Conservation (phyloP, 2,113 vertebrate genomes). For the Seriola rivoliana region DNA sequence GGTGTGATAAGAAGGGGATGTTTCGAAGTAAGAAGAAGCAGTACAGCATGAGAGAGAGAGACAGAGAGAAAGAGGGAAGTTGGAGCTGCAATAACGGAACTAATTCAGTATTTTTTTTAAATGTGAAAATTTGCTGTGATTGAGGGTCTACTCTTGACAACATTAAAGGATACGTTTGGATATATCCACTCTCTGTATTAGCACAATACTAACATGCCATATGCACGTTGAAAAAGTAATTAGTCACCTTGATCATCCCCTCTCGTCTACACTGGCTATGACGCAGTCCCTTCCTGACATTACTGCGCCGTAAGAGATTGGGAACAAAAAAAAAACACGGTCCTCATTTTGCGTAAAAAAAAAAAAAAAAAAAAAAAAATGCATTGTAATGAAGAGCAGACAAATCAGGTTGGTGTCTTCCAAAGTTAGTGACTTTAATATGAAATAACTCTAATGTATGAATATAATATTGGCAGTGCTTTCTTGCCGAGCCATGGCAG, state of each 20-base stretch:
- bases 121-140: constrained; percentile 46
- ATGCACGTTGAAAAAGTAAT: background rate
- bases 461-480: background rate
- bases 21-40: constrained; percentile 72
- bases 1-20: constrained; percentile 81
- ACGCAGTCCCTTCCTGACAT: background rate
- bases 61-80: constrained; percentile 57
- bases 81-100: constrained; percentile 58
- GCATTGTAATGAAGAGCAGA: background rate
- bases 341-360: background rate
- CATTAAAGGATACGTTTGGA: constrained; percentile 26
- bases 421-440: background rate
- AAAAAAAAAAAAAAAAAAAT: background rate
- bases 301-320: background rate
- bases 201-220: background rate
- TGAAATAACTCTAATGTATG: background rate
- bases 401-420: background rate
- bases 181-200: background rate
- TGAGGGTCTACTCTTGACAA: constrained; percentile 18
- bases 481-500: background rate
- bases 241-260: background rate
- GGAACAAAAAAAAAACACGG: constrained; percentile 7
- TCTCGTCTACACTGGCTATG: background rate
- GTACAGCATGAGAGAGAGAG: constrained; percentile 52
- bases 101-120: constrained; percentile 57